These are phyloP conservation scores for Zhengitettix transpicula DNA, from an alignment of 2,888 invertebrate genomes.

Conservation along the genomic window DNA sequence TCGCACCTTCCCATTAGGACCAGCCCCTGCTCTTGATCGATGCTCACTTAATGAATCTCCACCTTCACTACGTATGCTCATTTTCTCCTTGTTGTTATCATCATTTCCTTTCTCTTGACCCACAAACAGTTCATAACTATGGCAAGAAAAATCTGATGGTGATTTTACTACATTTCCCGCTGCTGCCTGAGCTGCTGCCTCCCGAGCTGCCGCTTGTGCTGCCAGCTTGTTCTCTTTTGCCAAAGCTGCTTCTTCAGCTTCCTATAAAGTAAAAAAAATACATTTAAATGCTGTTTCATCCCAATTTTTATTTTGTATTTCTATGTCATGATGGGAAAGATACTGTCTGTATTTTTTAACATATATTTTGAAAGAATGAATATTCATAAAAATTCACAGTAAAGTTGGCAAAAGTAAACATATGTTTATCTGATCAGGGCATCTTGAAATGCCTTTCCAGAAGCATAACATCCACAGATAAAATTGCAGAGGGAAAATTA, in stretches of 20 bases:
- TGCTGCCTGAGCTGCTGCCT: conserved; percentile 33
- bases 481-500: too few relatives aligned
- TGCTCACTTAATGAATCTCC: conserved; percentile 84
- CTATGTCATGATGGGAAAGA: too few relatives aligned
- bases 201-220: conserved; percentile 29
- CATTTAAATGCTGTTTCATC: too few relatives aligned
- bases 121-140: conserved; percentile 82
- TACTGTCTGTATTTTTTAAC: too few relatives aligned
- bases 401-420: too few relatives aligned
- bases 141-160: conserved; percentile 80
- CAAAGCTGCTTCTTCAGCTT: conserved; percentile 69
- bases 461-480: too few relatives aligned
- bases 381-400: too few relatives aligned
- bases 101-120: conserved; percentile 75
- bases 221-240: conserved; percentile 47
- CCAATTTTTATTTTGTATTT: too few relatives aligned
- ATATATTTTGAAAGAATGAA: too few relatives aligned
- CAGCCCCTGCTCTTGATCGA: conserved; percentile 19
- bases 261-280: conserved; percentile 30
- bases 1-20: conserved; percentile 44
- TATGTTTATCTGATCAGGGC: too few relatives aligned
- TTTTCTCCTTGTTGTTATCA: conserved; percentile 81
- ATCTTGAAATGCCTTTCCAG: too few relatives aligned
- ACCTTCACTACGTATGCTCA: conserved; percentile 73
- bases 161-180: conserved; percentile 60